A percentile compares a stretch with the other conserved stretches of the same genome.
phyloP scores from a whole-genome alignment of 2,797 vertebrate genomes.

The Lates japonicus region DNA sequence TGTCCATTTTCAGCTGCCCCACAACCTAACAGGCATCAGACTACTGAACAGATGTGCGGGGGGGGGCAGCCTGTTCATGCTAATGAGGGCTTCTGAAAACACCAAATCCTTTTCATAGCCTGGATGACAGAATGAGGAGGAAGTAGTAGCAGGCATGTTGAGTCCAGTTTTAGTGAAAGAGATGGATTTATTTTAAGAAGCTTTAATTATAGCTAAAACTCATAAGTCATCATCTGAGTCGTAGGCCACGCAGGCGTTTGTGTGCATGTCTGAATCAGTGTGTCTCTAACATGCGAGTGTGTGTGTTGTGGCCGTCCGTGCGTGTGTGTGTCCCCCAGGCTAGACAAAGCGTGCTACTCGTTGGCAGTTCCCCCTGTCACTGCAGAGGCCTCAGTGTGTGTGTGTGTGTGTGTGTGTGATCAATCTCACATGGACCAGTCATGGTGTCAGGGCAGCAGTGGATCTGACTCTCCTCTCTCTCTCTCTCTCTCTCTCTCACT shows the following conservation, averaged over 20 bases:
- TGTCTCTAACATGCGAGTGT: conserved; percentile 46
- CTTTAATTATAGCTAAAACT: conserved; percentile 4
- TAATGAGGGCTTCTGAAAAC: conserved; percentile 81
- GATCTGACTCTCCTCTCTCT: conserved; percentile 82
- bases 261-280: conserved; percentile 4
- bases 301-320: conserved; percentile 44
- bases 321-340: conserved; percentile 67
- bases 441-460: conserved; percentile 86
- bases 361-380: conserved; percentile 80
- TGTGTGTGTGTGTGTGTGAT: conserved; percentile 81
- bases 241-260: conserved; percentile 4
- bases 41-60: conserved; percentile 85
- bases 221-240: conserved; percentile 22
- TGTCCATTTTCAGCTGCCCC: conserved; percentile 87
- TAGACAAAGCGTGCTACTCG: conserved; percentile 80
- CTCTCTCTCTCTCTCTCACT: conserved; percentile 61
- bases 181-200: conserved; percentile 15
- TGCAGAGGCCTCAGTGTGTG: conserved; percentile 77
- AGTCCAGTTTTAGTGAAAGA: conserved; percentile 42
- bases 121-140: conserved; percentile 47
- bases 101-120: conserved; percentile 75
- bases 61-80: conserved; percentile 78
- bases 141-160: conserved; percentile 13
- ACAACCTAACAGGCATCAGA: conserved; percentile 81
- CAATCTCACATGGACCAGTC: conserved; percentile 88